phyloP scores from a whole-genome alignment of 2,113 vertebrate genomes.

The Xyrauchen texanus region DNA sequence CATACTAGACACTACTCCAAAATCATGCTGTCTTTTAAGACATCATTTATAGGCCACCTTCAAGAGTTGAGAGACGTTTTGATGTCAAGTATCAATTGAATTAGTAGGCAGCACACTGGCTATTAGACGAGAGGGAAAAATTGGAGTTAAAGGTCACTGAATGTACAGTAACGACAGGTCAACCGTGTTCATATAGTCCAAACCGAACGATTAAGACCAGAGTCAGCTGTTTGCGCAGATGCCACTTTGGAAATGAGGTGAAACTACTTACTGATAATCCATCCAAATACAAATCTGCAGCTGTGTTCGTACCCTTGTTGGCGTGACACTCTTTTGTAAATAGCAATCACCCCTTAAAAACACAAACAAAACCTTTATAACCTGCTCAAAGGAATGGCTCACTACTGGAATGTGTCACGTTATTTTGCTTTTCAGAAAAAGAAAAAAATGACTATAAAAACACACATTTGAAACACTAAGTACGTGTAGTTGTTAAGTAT shows the following conservation, averaged over 20 bases:
- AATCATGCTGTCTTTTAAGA: too few relatives aligned
- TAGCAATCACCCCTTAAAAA: conserved; percentile 69
- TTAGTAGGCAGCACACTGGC: background rate
- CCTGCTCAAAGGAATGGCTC: conserved; percentile 58
- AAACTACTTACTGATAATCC: too few relatives aligned
- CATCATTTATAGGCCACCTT: too few relatives aligned
- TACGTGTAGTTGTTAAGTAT: conserved; percentile 66
- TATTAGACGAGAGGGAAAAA: background rate
- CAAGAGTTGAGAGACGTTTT: too few relatives aligned
- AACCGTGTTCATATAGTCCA: background rate
- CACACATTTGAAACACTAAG: conserved; percentile 64
- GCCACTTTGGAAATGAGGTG: too few relatives aligned
- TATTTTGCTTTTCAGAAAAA: conserved; percentile 62
- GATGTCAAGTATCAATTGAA: too few relatives aligned
- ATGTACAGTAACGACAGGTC: background rate
- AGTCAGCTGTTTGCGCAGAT: too few relatives aligned
- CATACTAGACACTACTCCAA: too few relatives aligned
- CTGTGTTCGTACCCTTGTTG: conserved; percentile 28
- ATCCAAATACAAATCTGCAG: conserved; percentile 39
- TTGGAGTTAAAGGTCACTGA: background rate
- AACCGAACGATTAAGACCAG: too few relatives aligned
- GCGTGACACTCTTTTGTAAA: conserved; percentile 67
- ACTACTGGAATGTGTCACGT: conserved; percentile 78
- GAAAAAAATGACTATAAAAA: conserved; percentile 51
- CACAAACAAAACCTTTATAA: background rate